phyloP scores from a whole-genome alignment of 2,888 invertebrate genomes.

The Himalopsyche tibetana region DNA sequence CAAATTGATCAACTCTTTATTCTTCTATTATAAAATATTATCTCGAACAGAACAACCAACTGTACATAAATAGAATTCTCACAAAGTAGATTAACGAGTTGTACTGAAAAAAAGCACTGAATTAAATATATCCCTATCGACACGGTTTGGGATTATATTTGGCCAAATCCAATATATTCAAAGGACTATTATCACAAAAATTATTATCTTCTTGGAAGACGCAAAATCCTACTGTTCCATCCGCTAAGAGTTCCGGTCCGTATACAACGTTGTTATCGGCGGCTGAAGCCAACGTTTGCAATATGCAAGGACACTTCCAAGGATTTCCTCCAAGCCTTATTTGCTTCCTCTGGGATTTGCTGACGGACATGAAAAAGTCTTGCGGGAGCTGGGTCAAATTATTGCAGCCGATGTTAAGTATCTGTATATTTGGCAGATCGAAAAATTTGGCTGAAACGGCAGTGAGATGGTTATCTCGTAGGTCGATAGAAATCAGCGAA shows the following conservation, averaged over 20 bases:
- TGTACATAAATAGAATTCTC: too few relatives aligned
- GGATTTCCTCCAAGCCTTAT: slow-evolving; percentile 27
- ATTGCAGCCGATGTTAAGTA: slow-evolving; percentile 9
- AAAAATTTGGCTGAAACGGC: background rate
- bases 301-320: slow-evolving; percentile 46
- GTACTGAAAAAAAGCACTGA: too few relatives aligned
- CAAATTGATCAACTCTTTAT: too few relatives aligned
- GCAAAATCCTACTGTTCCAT: slow-evolving; percentile 32
- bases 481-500: background rate
- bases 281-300: slow-evolving; percentile 1
- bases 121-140: background rate
- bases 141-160: background rate
- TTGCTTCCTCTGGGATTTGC: background rate
- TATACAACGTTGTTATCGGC: slow-evolving; percentile 15
- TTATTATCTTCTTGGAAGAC: background rate
- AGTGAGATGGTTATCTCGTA: background rate
- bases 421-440: background rate
- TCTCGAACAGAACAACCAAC: background rate
- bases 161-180: background rate
- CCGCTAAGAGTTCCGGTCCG: background rate
- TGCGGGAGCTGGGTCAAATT: background rate
- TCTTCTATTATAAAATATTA: too few relatives aligned
- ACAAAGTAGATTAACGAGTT: too few relatives aligned
- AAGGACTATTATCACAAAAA: background rate
- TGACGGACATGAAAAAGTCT: background rate